Percentiles rank a stretch among this genome's conserved stretches.
These are phyloP conservation scores for Enteromius unitaeniatus DNA, from an alignment of 2,797 vertebrate species.

Conservation along the genomic window DNA sequence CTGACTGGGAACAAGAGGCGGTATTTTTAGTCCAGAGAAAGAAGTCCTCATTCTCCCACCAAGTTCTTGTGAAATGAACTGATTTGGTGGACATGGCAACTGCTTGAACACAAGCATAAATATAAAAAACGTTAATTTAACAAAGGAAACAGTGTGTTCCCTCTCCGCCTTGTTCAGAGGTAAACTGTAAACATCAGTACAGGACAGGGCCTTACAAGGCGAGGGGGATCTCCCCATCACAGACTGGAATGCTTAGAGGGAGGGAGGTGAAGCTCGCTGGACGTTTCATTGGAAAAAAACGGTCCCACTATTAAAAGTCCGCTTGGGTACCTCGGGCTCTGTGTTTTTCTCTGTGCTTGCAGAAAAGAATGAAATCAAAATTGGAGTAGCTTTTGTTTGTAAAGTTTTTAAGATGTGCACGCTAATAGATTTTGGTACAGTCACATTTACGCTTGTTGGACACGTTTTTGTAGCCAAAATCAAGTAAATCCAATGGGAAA, in stretches of 20 bases:
- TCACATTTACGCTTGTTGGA: background rate
- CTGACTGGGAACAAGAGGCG: background rate
- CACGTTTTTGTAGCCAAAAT: background rate
- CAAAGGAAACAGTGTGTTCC: slow-evolving; percentile 63
- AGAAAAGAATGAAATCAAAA: slow-evolving; percentile 7
- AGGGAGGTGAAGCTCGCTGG: slow-evolving; percentile 50
- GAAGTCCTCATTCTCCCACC: slow-evolving; percentile 5
- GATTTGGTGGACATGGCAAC: slow-evolving; percentile 53
- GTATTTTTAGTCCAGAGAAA: slow-evolving; percentile 39
- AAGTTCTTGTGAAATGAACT: slow-evolving; percentile 17
- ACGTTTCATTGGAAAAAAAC: slow-evolving; percentile 70
- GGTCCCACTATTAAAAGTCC: slow-evolving; percentile 63
- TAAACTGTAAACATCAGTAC: slow-evolving; percentile 79
- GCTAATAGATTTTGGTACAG: background rate
- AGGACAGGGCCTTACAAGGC: slow-evolving; percentile 80
- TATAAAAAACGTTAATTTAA: slow-evolving; percentile 50
- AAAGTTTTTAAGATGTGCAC: background rate
- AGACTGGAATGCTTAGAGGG: slow-evolving; percentile 72
- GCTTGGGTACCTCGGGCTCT: slow-evolving; percentile 57
- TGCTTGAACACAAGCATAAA: slow-evolving; percentile 53
- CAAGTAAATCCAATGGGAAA: background rate
- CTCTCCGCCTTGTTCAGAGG: slow-evolving; percentile 58
- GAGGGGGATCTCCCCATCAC: slow-evolving; percentile 76
- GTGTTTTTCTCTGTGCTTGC: slow-evolving; percentile 26
- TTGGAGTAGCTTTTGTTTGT: background rate